Conservation (phyloP, 2,797 vertebrate genomes). For the Mus caroli region DNA sequence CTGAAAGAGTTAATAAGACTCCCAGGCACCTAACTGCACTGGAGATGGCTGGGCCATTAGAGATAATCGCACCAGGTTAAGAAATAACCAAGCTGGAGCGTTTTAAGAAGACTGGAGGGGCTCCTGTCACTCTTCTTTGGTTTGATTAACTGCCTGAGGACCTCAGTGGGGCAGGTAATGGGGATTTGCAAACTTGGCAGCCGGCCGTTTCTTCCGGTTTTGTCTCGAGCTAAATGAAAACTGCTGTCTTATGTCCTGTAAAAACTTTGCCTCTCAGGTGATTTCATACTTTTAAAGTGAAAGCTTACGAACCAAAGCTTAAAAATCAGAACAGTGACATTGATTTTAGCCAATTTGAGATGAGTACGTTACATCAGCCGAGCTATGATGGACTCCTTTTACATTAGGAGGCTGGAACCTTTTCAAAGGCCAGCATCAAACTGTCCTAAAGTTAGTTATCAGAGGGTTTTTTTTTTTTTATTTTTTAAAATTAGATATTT, state of each 20-base stretch:
- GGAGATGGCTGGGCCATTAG: conserved; percentile 19
- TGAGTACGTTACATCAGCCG: not conserved
- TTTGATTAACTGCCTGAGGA: conserved; percentile 74
- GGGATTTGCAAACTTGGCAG: not conserved
- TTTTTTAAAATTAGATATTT: no score
- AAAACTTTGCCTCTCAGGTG: not conserved
- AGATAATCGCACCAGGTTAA: conserved; percentile 50
- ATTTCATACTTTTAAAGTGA: conserved; percentile 14
- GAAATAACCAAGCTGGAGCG: conserved; percentile 50
- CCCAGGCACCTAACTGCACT: not conserved
- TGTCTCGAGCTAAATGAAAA: conserved; percentile 42
- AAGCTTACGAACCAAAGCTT: not conserved
- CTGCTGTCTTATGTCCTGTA: not conserved
- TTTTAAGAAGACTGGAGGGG: conserved; percentile 24
- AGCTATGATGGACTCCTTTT: not conserved
- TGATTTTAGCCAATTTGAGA: not conserved
- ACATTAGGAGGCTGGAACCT: not conserved
- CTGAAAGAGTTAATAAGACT: conserved; percentile 58
- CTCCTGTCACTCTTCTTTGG: conserved; percentile 57
- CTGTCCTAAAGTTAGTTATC: not conserved
- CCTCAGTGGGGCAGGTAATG: not conserved
- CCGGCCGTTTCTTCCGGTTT: not conserved
- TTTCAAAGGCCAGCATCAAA: not conserved
- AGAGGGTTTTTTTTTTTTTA: not conserved
- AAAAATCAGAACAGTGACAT: not conserved